Conservation (phyloP, 2,113 vertebrate genomes). For the Micronisus gabar region DNA sequence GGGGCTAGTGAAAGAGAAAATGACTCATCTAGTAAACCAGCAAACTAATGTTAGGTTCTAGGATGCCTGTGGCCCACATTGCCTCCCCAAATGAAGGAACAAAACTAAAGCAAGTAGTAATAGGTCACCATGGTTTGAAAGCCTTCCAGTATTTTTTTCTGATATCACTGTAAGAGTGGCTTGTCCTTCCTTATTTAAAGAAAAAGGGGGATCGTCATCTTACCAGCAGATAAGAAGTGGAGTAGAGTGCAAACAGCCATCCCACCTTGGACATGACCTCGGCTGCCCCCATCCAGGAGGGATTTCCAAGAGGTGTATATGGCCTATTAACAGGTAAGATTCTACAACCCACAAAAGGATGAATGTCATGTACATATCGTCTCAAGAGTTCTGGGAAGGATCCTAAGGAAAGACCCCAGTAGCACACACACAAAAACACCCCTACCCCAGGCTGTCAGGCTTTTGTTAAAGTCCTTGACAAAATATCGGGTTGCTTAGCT, state of each 20-base stretch:
- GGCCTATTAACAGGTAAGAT: neutral
- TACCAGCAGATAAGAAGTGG: neutral
- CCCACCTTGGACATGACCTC: neutral
- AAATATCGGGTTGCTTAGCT: neutral
- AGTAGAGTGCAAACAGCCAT: neutral
- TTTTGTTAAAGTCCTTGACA: neutral
- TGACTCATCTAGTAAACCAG: neutral
- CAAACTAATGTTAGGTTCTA: neutral
- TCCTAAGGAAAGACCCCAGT: neutral
- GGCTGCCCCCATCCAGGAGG: neutral
- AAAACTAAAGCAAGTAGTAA: neutral
- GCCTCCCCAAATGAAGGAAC: neutral
- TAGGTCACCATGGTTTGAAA: neutral
- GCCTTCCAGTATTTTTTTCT: neutral
- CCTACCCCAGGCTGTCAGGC: neutral
- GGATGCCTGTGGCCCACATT: neutral
- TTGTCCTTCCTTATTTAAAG: neutral
- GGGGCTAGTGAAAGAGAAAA: neutral
- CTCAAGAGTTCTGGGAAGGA: neutral
- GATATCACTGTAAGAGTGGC: neutral
- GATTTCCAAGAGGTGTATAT: neutral
- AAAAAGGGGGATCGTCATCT: neutral
- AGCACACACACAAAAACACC: neutral
- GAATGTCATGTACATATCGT: neutral
- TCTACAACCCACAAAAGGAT: neutral